Percentiles rank a stretch among this genome's conserved stretches.
These are phyloP conservation scores for Aphodius sticticus DNA, from an alignment of 2,888 invertebrate genomes.

Conservation along the genomic window DNA sequence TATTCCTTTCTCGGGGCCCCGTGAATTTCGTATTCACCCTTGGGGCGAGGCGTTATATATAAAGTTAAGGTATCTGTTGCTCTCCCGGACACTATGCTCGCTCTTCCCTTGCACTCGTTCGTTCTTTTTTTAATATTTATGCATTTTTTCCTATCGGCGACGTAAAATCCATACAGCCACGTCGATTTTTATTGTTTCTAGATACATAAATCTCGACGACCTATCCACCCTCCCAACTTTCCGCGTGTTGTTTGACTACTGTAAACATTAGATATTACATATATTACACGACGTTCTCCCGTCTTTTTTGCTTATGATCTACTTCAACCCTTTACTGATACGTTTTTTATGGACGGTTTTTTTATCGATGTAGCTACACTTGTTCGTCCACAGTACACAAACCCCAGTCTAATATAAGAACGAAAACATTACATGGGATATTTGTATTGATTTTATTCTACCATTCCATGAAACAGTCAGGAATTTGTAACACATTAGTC, in stretches of 20 bases:
- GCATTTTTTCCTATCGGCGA: conserved; percentile 10
- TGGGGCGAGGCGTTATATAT: conserved; percentile 19
- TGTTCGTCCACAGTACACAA: not conserved
- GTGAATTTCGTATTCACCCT: conserved; percentile 22
- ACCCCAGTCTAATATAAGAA: not conserved
- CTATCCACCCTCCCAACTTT: not conserved
- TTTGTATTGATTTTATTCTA: too few species aligned
- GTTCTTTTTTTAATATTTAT: conserved; percentile 25
- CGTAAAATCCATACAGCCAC: not conserved
- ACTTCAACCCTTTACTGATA: conserved; percentile 14
- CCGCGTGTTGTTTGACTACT: conserved; percentile 19
- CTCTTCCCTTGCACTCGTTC: conserved; percentile 6
- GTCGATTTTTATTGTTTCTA: conserved; percentile 24
- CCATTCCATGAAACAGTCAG: not conserved
- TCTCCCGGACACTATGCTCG: conserved; percentile 14
- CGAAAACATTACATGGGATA: too few species aligned
- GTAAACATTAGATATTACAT: conserved; percentile 16
- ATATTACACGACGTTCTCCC: not conserved
- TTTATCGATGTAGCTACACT: not conserved
- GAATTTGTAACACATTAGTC: too few species aligned
- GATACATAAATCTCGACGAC: conserved; percentile 5
- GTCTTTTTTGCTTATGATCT: not conserved
- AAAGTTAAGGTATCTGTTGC: conserved; percentile 27
- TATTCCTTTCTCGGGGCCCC: not conserved
- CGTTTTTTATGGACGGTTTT: not conserved